These are phyloP conservation scores for Bombycilla garrulus DNA, from an alignment of 2,113 vertebrate species.

Conservation along the genomic window DNA sequence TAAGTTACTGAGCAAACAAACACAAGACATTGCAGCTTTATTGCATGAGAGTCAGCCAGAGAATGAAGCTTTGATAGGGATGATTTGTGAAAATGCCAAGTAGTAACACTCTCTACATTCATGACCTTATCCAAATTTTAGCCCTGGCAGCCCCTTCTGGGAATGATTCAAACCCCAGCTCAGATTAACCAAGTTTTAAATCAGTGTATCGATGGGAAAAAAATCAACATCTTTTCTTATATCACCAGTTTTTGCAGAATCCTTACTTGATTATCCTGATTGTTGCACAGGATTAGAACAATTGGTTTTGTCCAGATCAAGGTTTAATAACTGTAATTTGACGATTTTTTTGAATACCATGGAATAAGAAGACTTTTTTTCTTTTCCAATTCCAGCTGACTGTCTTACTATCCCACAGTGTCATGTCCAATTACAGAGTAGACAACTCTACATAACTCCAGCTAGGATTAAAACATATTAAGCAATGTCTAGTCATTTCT, in stretches of 20 bases:
- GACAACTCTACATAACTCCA: background rate
- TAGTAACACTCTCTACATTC: background rate
- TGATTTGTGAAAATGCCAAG: constrained; percentile 27
- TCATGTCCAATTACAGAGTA: background rate
- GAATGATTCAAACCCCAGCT: background rate
- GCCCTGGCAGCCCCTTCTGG: background rate
- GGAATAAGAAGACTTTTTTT: background rate
- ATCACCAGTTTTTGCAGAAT: background rate
- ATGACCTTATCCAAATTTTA: constrained; percentile 30
- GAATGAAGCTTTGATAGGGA: background rate
- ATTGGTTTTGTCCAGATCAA: constrained; percentile 15
- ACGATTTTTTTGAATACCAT: background rate
- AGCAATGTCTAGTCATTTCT: background rate
- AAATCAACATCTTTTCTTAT: background rate
- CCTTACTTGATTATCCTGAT: background rate
- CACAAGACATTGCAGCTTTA: background rate
- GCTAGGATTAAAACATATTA: background rate
- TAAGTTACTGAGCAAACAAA: constrained; percentile 36
- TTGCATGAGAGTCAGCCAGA: background rate
- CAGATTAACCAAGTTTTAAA: constrained; percentile 12
- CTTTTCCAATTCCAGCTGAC: background rate
- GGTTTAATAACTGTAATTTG: constrained; percentile 27
- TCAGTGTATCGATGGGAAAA: background rate
- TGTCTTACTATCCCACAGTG: background rate
- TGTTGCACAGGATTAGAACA: background rate